Conservation (phyloP, 2,797 vertebrate genomes). For the Pseudochirops corinnae region DNA sequence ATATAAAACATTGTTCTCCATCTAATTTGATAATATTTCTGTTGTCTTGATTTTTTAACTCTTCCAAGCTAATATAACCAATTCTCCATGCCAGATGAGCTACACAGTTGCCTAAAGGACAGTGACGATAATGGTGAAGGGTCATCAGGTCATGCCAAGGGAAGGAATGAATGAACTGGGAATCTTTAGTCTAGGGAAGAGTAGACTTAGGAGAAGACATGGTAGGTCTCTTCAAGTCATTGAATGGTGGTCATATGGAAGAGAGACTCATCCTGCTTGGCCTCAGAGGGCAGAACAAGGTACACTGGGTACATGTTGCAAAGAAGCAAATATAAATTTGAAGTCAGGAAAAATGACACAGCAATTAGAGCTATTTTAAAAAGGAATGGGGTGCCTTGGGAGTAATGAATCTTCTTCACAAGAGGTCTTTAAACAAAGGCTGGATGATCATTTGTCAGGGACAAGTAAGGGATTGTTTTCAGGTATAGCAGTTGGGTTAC, state of each 20-base stretch:
- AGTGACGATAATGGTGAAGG: background rate
- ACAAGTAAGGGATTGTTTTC: background rate
- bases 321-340: background rate
- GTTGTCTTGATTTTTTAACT: background rate
- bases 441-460: too few relatives aligned
- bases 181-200: background rate
- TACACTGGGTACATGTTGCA: background rate
- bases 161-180: background rate
- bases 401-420: background rate
- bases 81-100: background rate
- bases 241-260: background rate
- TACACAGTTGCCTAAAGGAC: background rate
- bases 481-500: background rate
- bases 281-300: background rate
- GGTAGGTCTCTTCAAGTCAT: background rate
- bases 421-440: background rate
- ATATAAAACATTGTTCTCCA: background rate
- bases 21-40: background rate
- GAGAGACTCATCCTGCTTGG: background rate
- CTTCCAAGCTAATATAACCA: background rate
- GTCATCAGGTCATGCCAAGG: background rate
- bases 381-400: background rate
- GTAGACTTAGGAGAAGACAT: background rate
- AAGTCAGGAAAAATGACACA: background rate
- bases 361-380: background rate